Conservation (phyloP, 2,888 invertebrate genomes). For the Cheilosia variabilis region DNA sequence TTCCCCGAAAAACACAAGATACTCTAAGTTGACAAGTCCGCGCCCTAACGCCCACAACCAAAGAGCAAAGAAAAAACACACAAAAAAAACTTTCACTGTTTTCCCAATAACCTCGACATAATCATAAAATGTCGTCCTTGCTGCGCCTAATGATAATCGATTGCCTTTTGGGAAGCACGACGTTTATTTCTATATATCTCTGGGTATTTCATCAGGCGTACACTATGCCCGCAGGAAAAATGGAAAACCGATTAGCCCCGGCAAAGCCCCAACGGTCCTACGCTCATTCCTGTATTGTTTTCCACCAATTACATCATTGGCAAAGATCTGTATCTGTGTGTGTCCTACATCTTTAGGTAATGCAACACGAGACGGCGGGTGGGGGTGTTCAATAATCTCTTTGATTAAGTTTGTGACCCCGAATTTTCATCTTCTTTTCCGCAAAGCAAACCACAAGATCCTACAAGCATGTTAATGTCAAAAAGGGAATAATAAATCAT, state of each 20-base stretch:
- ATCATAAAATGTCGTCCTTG: slow-evolving; percentile 60
- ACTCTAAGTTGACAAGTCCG: too few relatives aligned
- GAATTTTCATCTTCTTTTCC: slow-evolving; percentile 9
- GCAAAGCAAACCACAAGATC: slow-evolving; percentile 43
- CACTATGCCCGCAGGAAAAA: slow-evolving; percentile 4
- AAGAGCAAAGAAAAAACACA: background rate
- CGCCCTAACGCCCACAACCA: background rate
- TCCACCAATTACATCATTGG: slow-evolving; percentile 40
- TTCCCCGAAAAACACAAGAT: too few relatives aligned
- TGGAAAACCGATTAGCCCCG: slow-evolving; percentile 41
- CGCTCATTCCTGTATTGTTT: slow-evolving; percentile 17
- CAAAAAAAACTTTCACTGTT: slow-evolving; percentile 4
- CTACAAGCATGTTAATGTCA: slow-evolving; percentile 73
- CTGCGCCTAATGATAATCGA: slow-evolving; percentile 68
- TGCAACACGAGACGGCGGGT: background rate
- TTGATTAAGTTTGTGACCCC: slow-evolving; percentile 61
- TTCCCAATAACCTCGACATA: slow-evolving; percentile 60
- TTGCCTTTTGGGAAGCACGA: slow-evolving; percentile 62
- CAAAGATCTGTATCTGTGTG: background rate
- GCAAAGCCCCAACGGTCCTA: background rate
- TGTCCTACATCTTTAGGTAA: slow-evolving; percentile 24
- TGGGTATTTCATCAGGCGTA: slow-evolving; percentile 11
- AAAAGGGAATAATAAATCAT: slow-evolving; percentile 74
- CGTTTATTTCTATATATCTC: slow-evolving; percentile 30
- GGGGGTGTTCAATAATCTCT: slow-evolving; percentile 17